These are phyloP conservation scores for Himalopsyche kuldschensis DNA, from an alignment of 2,888 invertebrate species.

Conservation along the genomic window DNA sequence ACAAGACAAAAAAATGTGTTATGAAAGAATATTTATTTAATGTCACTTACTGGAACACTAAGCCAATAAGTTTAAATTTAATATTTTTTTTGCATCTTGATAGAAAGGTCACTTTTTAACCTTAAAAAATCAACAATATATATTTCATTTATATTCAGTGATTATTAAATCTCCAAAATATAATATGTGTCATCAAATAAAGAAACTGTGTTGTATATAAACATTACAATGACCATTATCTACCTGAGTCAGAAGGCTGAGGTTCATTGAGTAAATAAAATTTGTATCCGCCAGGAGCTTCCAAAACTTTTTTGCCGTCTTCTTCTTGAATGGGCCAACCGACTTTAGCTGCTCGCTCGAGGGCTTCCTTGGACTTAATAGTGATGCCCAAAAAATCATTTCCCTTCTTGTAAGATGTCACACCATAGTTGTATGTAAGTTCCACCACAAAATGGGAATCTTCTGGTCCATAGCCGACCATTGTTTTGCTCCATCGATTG, in stretches of 20 bases:
- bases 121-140: too few species aligned
- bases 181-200: not conserved
- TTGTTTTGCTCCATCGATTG: conserved; percentile 98
- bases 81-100: not conserved
- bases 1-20: too few species aligned
- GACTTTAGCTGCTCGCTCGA: conserved; percentile 70
- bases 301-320: conserved; percentile 63
- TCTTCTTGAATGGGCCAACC: conserved; percentile 75
- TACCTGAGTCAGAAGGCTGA: conserved; percentile 68
- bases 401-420: conserved; percentile 82
- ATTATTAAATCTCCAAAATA: too few species aligned
- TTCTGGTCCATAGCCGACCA: conserved; percentile 97
- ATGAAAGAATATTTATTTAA: conserved; percentile 39
- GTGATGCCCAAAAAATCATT: conserved; percentile 91
- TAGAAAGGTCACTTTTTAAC: too few species aligned
- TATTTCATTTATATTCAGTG: too few species aligned
- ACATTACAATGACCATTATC: conserved; percentile 9
- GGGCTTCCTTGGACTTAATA: conserved; percentile 74
- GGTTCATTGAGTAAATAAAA: conserved; percentile 78
- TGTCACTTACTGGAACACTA: conserved; percentile 11
- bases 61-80: not conserved
- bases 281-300: conserved; percentile 91
- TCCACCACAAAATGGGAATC: conserved; percentile 94
- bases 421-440: conserved; percentile 95
- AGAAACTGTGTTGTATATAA: not conserved